These are phyloP conservation scores for Globodera rostochiensis DNA, from an alignment of 1,140 invertebrate species.

Conservation along the genomic window DNA sequence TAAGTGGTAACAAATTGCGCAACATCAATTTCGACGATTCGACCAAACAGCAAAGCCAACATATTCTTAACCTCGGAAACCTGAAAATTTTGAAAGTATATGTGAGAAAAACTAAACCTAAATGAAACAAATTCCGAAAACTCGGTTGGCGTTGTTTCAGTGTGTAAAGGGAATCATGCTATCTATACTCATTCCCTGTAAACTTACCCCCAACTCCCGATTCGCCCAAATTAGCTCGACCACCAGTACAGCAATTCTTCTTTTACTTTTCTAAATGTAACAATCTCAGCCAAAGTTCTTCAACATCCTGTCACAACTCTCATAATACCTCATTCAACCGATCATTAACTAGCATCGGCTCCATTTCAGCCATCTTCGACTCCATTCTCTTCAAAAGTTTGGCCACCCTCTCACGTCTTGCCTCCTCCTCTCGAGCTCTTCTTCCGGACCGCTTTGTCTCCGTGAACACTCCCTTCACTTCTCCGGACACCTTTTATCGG, in stretches of 20 bases:
- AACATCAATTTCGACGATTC: constrained; percentile 4
- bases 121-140: too few relatives aligned
- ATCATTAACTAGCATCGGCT: constrained; percentile 6
- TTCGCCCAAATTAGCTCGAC: constrained; percentile 12
- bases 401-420: not conserved
- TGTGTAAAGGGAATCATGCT: too few relatives aligned
- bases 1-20: constrained; percentile 1
- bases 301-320: not conserved
- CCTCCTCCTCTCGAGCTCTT: constrained; percentile 3
- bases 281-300: not conserved
- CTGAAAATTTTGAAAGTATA: not conserved
- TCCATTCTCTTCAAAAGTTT: constrained; percentile 12
- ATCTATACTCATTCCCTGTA: too few relatives aligned
- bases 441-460: constrained; percentile 5
- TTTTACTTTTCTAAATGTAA: not conserved
- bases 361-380: not conserved
- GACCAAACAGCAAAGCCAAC: constrained; percentile 14
- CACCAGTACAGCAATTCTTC: constrained; percentile 8
- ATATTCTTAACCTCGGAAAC: constrained; percentile 12
- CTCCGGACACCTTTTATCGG: not conserved
- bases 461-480: constrained; percentile 2
- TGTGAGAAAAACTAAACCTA: too few relatives aligned
- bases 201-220: constrained; percentile 10
- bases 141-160: too few relatives aligned
- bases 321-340: not conserved